phyloP scores from a whole-genome alignment of 2,797 vertebrate species.

The Tragopan temminckii region DNA sequence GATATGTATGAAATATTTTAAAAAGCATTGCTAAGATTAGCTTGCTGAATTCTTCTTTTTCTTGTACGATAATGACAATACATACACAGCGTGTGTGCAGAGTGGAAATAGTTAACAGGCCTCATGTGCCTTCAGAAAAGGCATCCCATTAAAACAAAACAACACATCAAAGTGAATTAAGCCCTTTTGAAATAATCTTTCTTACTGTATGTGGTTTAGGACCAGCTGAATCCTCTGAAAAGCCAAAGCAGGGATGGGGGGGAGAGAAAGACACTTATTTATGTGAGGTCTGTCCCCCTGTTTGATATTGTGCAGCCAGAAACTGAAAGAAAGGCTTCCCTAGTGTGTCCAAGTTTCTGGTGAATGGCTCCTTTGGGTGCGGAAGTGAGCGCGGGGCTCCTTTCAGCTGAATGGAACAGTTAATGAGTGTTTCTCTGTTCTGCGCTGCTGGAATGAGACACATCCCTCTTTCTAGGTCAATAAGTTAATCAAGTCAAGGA shows the following conservation, averaged over 20 bases:
- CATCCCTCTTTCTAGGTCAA: conserved; percentile 76
- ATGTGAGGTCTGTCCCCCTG: conserved; percentile 44
- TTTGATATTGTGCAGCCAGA: conserved; percentile 66
- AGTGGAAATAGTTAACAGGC: conserved; percentile 6
- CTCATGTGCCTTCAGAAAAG: not conserved
- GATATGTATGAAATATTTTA: not conserved
- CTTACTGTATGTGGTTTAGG: conserved; percentile 56
- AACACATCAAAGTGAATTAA: conserved; percentile 58
- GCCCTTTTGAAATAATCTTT: conserved; percentile 53
- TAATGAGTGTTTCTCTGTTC: conserved; percentile 76
- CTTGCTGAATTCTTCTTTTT: not conserved
- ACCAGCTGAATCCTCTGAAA: conserved; percentile 50
- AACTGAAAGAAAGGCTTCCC: conserved; percentile 57
- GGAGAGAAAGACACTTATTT: conserved; percentile 66
- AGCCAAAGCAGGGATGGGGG: conserved; percentile 16
- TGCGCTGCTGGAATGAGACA: conserved; percentile 61
- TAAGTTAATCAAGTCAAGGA: conserved; percentile 78
- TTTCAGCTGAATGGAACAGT: conserved; percentile 63
- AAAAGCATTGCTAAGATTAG: not conserved
- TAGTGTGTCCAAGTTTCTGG: conserved; percentile 66
- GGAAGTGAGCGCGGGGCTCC: conserved; percentile 57
- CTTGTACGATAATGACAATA: fast-evolving
- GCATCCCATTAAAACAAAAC: conserved; percentile 32
- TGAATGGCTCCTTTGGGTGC: conserved; percentile 69
- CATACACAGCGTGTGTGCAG: fast-evolving